phyloP scores from a whole-genome alignment of 2,113 vertebrate genomes.

The Laticauda colubrina region DNA sequence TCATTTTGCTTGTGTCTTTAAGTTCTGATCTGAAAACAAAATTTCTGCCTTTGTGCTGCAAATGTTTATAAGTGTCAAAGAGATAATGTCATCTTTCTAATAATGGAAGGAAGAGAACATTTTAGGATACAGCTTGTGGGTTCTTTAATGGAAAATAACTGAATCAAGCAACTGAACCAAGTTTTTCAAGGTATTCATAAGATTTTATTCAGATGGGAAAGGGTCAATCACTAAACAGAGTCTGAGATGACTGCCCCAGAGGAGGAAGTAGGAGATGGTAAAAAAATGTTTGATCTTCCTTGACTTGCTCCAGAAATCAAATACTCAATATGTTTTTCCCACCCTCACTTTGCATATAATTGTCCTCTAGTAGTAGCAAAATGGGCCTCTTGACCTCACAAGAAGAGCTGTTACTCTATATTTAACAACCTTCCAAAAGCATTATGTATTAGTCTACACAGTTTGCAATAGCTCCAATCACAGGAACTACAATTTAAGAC shows the following conservation, averaged over 20 bases:
- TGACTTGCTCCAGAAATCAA: constrained; percentile 48
- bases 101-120: not conserved
- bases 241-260: not conserved
- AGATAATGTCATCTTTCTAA: constrained; percentile 13
- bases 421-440: constrained; percentile 72
- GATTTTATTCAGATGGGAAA: not conserved
- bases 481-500: constrained; percentile 80
- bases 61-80: not conserved
- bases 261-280: constrained; percentile 9
- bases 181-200: not conserved
- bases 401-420: constrained; percentile 77
- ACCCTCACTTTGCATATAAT: constrained; percentile 64
- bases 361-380: constrained; percentile 68
- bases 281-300: constrained; percentile 41
- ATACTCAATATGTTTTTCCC: not conserved
- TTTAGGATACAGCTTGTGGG: not conserved
- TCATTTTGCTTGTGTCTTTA: not conserved
- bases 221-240: not conserved
- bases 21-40: not conserved
- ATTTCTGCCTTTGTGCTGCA: not conserved
- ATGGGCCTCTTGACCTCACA: constrained; percentile 77
- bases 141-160: not conserved
- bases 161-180: not conserved
- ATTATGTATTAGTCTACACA: constrained; percentile 81
- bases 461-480: constrained; percentile 75